Evolutionary conservation across 2,888 invertebrate species (phyloP).

Genomic region (Helleia helle): DNA sequence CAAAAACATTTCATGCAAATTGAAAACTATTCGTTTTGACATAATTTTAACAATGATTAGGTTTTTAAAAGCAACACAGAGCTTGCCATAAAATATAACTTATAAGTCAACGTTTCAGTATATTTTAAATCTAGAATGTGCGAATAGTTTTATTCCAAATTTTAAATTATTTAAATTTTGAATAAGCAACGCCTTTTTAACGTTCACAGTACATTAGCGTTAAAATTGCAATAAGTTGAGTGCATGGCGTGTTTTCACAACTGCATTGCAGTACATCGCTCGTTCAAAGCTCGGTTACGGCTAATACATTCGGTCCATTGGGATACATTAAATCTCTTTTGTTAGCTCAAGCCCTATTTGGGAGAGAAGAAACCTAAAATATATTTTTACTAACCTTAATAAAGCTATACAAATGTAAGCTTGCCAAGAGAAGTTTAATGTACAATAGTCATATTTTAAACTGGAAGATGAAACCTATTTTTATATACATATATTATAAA

Average conservation of each 20-base stretch:
- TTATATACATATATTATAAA: too few relatives aligned
- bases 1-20: conserved; percentile 5
- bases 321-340: conserved; percentile 12
- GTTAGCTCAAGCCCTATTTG: conserved; percentile 5
- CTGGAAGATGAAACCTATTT: too few relatives aligned
- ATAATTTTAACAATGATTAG: conserved; percentile 6
- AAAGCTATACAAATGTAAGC: too few relatives aligned
- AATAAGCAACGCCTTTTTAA: background rate
- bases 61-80: background rate
- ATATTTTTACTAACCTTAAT: conserved; percentile 2
- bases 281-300: conserved; percentile 4
- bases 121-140: too few relatives aligned
- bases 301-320: conserved; percentile 8
- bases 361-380: background rate
- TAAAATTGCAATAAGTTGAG: conserved; percentile 11
- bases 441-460: too few relatives aligned
- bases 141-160: background rate
- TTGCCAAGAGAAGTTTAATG: too few relatives aligned
- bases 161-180: background rate
- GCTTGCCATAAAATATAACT: background rate
- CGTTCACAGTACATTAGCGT: conserved; percentile 10
- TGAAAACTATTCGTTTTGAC: conserved; percentile 6
- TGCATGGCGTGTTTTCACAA: conserved; percentile 16
- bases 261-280: conserved; percentile 18
- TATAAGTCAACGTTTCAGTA: background rate